phyloP scores from a whole-genome alignment of 2,888 invertebrate species.

The Clivina fossor region DNA sequence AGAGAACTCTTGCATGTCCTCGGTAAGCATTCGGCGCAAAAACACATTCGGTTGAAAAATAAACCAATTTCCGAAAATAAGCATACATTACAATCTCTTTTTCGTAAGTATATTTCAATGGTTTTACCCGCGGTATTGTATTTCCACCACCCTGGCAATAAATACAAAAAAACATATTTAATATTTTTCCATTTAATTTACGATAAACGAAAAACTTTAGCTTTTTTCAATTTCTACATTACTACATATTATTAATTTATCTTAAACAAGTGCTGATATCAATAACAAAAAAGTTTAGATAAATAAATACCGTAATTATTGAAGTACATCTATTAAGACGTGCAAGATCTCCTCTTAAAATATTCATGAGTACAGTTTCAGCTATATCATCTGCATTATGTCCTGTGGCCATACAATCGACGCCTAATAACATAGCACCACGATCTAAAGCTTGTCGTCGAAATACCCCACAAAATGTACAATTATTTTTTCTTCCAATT shows the following conservation, averaged over 20 bases:
- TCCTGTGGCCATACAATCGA: slow-evolving; percentile 94
- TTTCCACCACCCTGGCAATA: slow-evolving; percentile 81
- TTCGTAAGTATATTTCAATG: slow-evolving; percentile 96
- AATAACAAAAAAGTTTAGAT: neutral
- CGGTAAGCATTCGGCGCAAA: slow-evolving; percentile 98
- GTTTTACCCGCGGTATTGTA: slow-evolving; percentile 89
- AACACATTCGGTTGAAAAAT: slow-evolving; percentile 98
- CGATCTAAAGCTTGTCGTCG: slow-evolving; percentile 93
- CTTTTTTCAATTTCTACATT: no score
- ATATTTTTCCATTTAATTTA: no score
- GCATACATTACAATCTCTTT: slow-evolving; percentile 99
- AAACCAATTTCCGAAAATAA: slow-evolving; percentile 91
- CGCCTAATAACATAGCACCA: slow-evolving; percentile 85
- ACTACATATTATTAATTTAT: no score
- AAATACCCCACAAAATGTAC: slow-evolving; percentile 95
- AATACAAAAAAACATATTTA: slow-evolving; percentile 45
- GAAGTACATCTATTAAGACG: slow-evolving; percentile 89
- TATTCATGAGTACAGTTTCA: slow-evolving; percentile 97
- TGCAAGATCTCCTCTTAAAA: slow-evolving; percentile 94
- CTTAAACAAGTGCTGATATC: slow-evolving; percentile 13
- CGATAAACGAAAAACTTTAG: no score
- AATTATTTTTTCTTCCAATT: slow-evolving; percentile 88
- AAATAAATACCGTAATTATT: slow-evolving; percentile 74
- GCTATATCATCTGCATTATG: slow-evolving; percentile 98
- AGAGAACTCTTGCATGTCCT: slow-evolving; percentile 83